Conservation (phyloP, 2,888 invertebrate genomes). For the Pachymerium ferrugineum region DNA sequence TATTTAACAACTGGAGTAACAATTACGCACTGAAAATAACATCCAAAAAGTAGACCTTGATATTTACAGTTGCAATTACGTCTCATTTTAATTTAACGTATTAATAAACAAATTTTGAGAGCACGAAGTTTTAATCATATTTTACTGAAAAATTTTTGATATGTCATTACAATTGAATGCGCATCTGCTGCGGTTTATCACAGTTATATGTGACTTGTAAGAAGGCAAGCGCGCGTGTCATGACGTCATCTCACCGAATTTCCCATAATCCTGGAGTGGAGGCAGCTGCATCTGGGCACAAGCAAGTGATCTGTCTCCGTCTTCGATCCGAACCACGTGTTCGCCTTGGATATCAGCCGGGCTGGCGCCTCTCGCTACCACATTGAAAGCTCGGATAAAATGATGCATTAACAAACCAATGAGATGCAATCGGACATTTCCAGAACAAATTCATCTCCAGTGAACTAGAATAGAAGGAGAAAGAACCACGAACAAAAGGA, state of each 20-base stretch:
- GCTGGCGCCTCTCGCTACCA: conserved; percentile 13
- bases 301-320: conserved; percentile 16
- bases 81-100: no score
- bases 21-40: no score
- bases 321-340: conserved; percentile 27
- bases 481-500: neutral
- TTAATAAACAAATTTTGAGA: no score
- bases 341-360: conserved; percentile 19
- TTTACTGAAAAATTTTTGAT: neutral
- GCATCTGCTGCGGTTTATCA: conserved; percentile 25
- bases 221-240: neutral
- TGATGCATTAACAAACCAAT: conserved; percentile 23
- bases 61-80: no score
- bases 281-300: conserved; percentile 22
- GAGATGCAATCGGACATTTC: conserved; percentile 17
- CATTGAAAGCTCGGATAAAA: conserved; percentile 10
- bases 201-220: conserved; percentile 14
- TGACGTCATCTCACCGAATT: conserved; percentile 12
- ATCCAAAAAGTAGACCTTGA: no score
- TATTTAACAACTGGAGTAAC: neutral
- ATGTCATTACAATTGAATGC: conserved; percentile 12
- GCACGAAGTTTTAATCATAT: no score
- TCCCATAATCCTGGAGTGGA: conserved; percentile 16
- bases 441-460: no score
- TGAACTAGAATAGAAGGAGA: no score